These are phyloP conservation scores for Darevskia mixta DNA, from an alignment of 2,797 vertebrate genomes.

Conservation along the genomic window DNA sequence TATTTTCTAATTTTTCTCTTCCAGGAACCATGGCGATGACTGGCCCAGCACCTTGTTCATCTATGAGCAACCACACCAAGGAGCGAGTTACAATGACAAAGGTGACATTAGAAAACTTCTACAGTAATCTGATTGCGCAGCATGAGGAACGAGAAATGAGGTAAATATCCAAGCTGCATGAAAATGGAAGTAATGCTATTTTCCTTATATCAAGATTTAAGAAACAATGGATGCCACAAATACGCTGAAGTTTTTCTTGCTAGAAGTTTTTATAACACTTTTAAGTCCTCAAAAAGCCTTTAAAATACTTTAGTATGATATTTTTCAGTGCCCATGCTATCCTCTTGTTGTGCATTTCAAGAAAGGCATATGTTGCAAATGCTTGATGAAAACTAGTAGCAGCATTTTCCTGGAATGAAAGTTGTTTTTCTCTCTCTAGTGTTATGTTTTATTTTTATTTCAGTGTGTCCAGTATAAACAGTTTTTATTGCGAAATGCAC, in stretches of 20 bases:
- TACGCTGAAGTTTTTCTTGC: background rate
- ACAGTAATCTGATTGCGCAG: slow-evolving; percentile 96
- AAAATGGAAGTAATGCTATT: fast-evolving
- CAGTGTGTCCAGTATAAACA: slow-evolving; percentile 13
- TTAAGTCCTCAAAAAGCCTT: background rate
- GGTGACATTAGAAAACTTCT: slow-evolving; percentile 97
- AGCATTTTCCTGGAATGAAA: background rate
- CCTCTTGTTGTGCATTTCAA: background rate
- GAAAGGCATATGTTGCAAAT: background rate
- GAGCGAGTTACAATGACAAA: slow-evolving; percentile 98
- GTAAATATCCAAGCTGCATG: slow-evolving; percentile 74
- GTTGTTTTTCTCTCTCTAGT: background rate
- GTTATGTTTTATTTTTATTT: slow-evolving; percentile 19
- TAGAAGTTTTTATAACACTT: background rate
- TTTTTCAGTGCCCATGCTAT: background rate
- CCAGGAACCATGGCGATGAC: slow-evolving; percentile 95
- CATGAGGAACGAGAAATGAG: slow-evolving; percentile 98
- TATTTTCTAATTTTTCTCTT: slow-evolving; percentile 14
- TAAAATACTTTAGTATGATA: background rate
- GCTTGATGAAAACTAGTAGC: background rate
- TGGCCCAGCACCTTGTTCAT: slow-evolving; percentile 90
- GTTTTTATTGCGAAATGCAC: background rate
- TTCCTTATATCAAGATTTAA: slow-evolving; percentile 1
- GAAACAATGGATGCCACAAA: background rate
- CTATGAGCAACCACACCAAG: slow-evolving; percentile 99